Evolutionary conservation across 1,140 invertebrate species (phyloP), one percentile per base, ranked within the genome.

Genomic region (Tetragnatha versicolor): DNA sequence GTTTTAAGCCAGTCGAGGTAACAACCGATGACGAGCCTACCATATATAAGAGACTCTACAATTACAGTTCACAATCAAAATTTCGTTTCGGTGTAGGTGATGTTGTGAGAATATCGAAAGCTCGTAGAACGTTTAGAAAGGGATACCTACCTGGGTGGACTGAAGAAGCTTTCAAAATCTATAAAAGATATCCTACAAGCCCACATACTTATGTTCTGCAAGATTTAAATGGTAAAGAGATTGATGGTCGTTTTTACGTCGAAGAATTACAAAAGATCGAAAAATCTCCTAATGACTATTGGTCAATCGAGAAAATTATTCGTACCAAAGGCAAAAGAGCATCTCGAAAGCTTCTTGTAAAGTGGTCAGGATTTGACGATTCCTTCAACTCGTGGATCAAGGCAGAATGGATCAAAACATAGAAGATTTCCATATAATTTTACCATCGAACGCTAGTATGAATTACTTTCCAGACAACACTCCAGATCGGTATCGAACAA

Each of bases 181-280:
- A 35, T 31, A 70, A 53, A 53, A 27, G 27, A 31, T 55, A 47
- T 70, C 51, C 47, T 3, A 27, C 66, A 3, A 53, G 22, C 20
- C 29, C 66, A 22, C 47, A 20, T 14, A 58, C 60, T 66, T 81
- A 82, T 37, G 51, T 35, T 29, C 35, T 81, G 12, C 20, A 58
- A 25, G 66, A 78, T 20, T 37, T 51, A 14, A 55, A 72, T 7
- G 51, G 61, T 27, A 31, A 78, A 42, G 31, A 20, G 20, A 10
- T 81, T 17, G 33, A 35, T 20, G 58, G 72, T 10, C 33, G 33
- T 2, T 79, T 81, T 47, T 81, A 81, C 75, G 77, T 61, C 14
- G 9, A 42, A 17, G 80, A 79, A 82, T 29, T 79, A 29, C 29
- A 27, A 20, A 27, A 58, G 39, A 17, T 39, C 1, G 58, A 14